Conservation (phyloP, 2,888 invertebrate species). For the Habrosyne pyritoides region DNA sequence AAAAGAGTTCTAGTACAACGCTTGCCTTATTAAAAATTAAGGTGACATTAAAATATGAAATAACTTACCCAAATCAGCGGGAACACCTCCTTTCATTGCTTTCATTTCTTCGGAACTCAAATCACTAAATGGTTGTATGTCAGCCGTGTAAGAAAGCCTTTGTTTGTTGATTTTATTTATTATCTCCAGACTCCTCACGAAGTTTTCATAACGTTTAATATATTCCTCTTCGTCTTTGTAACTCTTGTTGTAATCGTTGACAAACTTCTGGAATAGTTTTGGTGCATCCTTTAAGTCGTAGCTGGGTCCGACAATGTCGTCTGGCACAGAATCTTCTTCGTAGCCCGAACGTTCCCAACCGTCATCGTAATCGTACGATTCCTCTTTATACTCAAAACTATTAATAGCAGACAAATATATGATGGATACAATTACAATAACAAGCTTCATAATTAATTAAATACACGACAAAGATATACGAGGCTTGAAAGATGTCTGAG, state of each 20-base stretch:
- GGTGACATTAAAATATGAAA: not conserved
- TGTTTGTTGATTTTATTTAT: conserved; percentile 57
- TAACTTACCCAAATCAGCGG: conserved; percentile 19
- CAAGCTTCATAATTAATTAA: conserved; percentile 35
- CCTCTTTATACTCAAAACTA: conserved; percentile 19
- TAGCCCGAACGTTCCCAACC: conserved; percentile 9
- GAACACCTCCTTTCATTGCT: conserved; percentile 17
- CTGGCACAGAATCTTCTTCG: conserved; percentile 19
- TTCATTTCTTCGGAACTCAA: conserved; percentile 38
- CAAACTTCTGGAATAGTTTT: conserved; percentile 50
- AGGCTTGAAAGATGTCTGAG: conserved; percentile 29
- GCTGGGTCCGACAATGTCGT: conserved; percentile 33
- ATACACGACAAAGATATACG: conserved; percentile 25
- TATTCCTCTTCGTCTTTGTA: conserved; percentile 51
- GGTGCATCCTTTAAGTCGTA: conserved; percentile 59
- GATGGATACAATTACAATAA: conserved; percentile 23
- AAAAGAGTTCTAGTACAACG: too few species aligned
- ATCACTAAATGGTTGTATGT: conserved; percentile 64
- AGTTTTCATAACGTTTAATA: conserved; percentile 48
- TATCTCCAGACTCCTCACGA: conserved; percentile 51
- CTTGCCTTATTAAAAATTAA: too few species aligned
- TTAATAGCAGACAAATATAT: conserved; percentile 23
- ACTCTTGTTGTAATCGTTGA: conserved; percentile 47
- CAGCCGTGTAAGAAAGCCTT: conserved; percentile 30
- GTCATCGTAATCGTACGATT: conserved; percentile 7